phyloP scores from a whole-genome alignment of 2,888 invertebrate genomes.

The Laspeyria flexula region DNA sequence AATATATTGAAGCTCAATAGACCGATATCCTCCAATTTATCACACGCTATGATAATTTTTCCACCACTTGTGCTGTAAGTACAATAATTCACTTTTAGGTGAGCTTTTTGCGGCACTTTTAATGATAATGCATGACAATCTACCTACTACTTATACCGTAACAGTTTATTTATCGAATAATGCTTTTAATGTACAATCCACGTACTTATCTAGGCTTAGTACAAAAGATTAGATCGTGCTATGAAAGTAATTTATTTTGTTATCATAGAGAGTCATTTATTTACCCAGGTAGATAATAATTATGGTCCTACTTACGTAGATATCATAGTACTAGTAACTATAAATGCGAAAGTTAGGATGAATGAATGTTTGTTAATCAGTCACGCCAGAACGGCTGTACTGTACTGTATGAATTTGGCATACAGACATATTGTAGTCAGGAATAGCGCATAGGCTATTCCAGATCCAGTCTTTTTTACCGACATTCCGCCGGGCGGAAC shows the following conservation, averaged over 20 bases:
- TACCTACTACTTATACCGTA: constrained; percentile 22
- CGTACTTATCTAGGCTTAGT: constrained; percentile 3
- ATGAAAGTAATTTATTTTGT: constrained; percentile 7
- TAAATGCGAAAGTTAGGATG: too few species aligned
- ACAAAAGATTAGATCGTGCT: constrained; percentile 8
- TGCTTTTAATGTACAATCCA: constrained; percentile 34
- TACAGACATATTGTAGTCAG: too few species aligned
- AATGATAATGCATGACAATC: constrained; percentile 41
- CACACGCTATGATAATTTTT: constrained; percentile 30
- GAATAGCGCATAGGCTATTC: too few species aligned
- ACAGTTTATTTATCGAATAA: constrained; percentile 34
- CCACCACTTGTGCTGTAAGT: constrained; percentile 46
- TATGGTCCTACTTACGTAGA: too few species aligned
- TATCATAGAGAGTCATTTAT: constrained; percentile 3
- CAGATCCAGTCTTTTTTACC: too few species aligned
- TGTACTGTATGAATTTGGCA: too few species aligned
- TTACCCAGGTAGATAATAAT: neutral
- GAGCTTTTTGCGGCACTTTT: constrained; percentile 52
- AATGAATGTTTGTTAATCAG: too few species aligned
- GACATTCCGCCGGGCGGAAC: too few species aligned
- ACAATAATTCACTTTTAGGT: constrained; percentile 51
- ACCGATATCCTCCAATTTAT: constrained; percentile 32
- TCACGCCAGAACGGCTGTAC: too few species aligned
- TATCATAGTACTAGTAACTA: too few species aligned
- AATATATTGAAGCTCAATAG: constrained; percentile 1